These are phyloP conservation scores for Teleogryllus occipitalis DNA, from an alignment of 1,140 invertebrate genomes.

Conservation along the genomic window DNA sequence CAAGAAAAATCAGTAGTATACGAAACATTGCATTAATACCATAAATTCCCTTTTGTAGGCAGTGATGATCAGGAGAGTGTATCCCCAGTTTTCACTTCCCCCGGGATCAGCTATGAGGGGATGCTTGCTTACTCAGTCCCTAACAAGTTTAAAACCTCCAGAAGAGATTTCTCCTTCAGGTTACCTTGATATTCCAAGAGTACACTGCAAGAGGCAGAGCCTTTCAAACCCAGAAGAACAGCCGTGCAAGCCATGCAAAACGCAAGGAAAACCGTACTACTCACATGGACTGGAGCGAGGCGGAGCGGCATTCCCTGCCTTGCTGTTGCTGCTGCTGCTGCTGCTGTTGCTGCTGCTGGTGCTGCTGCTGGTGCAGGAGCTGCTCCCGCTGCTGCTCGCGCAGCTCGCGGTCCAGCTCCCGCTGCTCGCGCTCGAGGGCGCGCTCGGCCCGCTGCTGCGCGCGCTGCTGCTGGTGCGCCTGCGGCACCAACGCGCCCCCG, in stretches of 20 bases:
- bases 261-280: background rate
- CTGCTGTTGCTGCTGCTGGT: conserved; percentile 10
- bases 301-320: conserved; percentile 20
- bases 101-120: too few species aligned
- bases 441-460: conserved; percentile 17
- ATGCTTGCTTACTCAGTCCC: too few species aligned
- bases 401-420: conserved; percentile 21
- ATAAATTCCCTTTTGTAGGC: too few species aligned
- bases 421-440: conserved; percentile 20
- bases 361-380: conserved; percentile 15
- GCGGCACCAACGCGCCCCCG: background rate
- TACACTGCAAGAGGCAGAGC: too few species aligned
- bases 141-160: too few species aligned
- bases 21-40: too few species aligned
- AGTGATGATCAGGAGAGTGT: too few species aligned
- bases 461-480: conserved; percentile 22
- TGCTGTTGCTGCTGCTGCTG: background rate
- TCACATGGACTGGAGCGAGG: conserved; percentile 22
- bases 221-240: too few species aligned
- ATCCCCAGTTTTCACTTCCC: too few species aligned
- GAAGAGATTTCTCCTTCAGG: too few species aligned
- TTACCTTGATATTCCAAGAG: too few species aligned
- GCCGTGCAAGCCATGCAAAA: background rate
- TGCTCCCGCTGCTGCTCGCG: conserved; percentile 16
- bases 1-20: too few species aligned